A percentile compares a stretch with the other conserved stretches of the same genome.
Conservation (phyloP, 2,797 vertebrate genomes). For the Cynodonichthys magdalenae region DNA sequence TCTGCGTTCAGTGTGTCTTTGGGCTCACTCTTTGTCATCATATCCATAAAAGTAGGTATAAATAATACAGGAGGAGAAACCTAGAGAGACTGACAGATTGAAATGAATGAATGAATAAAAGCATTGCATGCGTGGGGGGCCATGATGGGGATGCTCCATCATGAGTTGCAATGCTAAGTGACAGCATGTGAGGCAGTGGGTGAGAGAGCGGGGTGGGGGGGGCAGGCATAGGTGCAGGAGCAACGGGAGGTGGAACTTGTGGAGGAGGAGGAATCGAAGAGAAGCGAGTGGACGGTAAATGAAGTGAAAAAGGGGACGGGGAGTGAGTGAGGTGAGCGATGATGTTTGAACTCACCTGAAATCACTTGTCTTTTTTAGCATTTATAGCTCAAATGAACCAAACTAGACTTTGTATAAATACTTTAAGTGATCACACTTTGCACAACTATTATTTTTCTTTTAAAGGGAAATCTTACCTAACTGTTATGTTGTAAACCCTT, state of each 20-base stretch:
- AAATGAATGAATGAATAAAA: slow-evolving; percentile 51
- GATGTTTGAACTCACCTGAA: slow-evolving; percentile 28
- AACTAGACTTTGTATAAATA: slow-evolving; percentile 9
- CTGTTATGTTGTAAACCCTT: slow-evolving; percentile 1
- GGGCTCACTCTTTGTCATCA: slow-evolving; percentile 21
- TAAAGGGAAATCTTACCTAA: background rate
- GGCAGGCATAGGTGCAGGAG: slow-evolving; percentile 9
- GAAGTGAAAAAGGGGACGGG: slow-evolving; percentile 29
- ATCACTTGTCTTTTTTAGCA: slow-evolving; percentile 36
- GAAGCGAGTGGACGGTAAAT: slow-evolving; percentile 26
- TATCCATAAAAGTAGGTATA: slow-evolving; percentile 36
- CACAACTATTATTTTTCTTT: background rate
- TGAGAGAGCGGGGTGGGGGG: slow-evolving; percentile 14
- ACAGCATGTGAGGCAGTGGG: slow-evolving; percentile 35
- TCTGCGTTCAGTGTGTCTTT: slow-evolving; percentile 16
- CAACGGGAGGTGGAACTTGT: slow-evolving; percentile 9
- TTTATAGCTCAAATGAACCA: slow-evolving; percentile 24
- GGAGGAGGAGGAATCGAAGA: slow-evolving; percentile 23
- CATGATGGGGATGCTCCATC: slow-evolving; percentile 52
- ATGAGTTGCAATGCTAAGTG: slow-evolving; percentile 46
- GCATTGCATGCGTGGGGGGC: slow-evolving; percentile 42
- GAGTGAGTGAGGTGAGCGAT: slow-evolving; percentile 27
- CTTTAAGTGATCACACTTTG: background rate
- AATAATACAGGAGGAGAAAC: slow-evolving; percentile 48
- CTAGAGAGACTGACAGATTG: slow-evolving; percentile 31